Evolutionary conservation across 2,113 vertebrate genomes (phyloP).

Genomic region (Oxyruncus cristatus): DNA sequence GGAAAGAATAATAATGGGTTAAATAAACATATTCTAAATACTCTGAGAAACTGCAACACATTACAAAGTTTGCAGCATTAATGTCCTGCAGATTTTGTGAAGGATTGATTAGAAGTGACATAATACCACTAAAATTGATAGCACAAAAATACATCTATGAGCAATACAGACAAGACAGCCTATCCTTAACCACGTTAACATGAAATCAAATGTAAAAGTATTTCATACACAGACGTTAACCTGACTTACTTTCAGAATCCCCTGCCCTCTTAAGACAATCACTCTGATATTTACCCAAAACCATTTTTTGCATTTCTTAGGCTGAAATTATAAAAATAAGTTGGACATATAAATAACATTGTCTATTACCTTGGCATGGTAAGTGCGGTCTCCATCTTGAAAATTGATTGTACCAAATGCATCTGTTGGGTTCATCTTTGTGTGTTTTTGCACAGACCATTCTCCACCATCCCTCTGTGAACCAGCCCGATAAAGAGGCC

Average conservation of each 20-base stretch:
- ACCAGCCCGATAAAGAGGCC: conserved; percentile 59
- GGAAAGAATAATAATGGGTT: neutral
- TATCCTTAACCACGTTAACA: accelerated
- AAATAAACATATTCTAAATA: neutral
- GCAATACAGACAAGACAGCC: neutral
- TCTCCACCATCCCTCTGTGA: conserved; percentile 59
- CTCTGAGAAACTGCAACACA: neutral
- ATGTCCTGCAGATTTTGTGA: neutral
- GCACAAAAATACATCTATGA: neutral
- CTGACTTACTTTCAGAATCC: neutral
- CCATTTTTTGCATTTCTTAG: neutral
- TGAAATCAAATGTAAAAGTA: neutral
- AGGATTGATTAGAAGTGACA: neutral
- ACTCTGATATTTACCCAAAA: neutral
- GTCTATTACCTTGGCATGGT: conserved; percentile 84
- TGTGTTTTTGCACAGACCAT: conserved; percentile 88
- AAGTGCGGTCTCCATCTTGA: conserved; percentile 87
- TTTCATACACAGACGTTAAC: neutral
- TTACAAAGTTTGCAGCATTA: neutral
- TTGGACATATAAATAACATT: neutral
- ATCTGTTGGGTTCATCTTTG: conserved; percentile 84
- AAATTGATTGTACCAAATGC: conserved; percentile 92
- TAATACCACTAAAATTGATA: neutral
- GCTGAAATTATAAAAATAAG: neutral
- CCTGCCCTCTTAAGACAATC: neutral